Evolutionary conservation across 2,888 invertebrate species (phyloP), one percentile per base, ranked within the genome.

Genomic region (Acleris emargana): DNA sequence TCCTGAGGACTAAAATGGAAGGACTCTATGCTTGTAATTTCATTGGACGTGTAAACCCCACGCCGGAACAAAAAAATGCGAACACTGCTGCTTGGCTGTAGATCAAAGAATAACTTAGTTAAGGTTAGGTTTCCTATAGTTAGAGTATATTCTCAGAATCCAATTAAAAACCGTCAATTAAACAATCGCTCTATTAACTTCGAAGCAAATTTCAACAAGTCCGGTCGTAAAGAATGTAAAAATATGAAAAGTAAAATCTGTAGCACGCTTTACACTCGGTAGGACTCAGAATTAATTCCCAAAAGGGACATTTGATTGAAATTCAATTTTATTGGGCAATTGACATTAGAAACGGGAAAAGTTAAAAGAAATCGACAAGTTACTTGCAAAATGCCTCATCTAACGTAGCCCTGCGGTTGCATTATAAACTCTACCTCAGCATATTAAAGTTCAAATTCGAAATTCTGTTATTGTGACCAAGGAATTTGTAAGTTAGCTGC

Each of bases 241-340:
- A 43, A 45, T 20, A 45, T 57, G 22, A 61, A 52, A 52, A 9
- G 25, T 57, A 22, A 57, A 57, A 57, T 45, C 20, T 57, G 22
- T 25, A 57, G 57, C 25, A 57, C 22, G 25, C 57, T 57, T 54
- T 45, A 57, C 57, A 45, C 57, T 57, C 25, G 55, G 55, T 43
- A 45, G 45, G 45, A 25, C 57, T 25, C 45, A n/a, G 69, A 73
- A 73, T 74, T 69, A 69, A 73, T 77, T 67, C 63, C 61, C 6
- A 42, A 18, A 69, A 68, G 72, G 70, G 71, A 79, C 77, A 76
- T 81, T 84, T 77, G 76, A 84, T 83, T 83, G 75, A 73, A 76
- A 81, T 77, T 78, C 75, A 81, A 81, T 84, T 83, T 78, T 79
- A 83, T 81, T 73, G 80, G 78, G 75, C 83, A 81, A 84, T 86